Conservation (phyloP, 2,797 vertebrate species). For the Stomatorhinus walkeri region DNA sequence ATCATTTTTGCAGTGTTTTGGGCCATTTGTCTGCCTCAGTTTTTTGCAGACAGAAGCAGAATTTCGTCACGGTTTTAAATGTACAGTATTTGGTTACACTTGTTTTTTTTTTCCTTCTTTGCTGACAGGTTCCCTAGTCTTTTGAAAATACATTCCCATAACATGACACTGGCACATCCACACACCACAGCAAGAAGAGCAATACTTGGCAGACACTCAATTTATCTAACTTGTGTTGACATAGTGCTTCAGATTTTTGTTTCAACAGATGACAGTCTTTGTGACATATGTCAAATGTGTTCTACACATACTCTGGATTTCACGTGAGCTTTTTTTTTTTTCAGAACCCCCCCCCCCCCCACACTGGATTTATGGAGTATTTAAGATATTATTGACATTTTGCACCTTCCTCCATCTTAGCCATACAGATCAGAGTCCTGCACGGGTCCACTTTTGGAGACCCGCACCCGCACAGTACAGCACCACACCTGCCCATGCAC, state of each 20-base stretch:
- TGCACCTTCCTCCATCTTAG: neutral
- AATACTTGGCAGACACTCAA: neutral
- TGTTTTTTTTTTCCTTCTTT: neutral
- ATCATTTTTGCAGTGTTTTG: neutral
- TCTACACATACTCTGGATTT: neutral
- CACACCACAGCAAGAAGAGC: neutral
- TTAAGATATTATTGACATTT: neutral
- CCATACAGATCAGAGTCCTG: neutral
- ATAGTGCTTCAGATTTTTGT: neutral
- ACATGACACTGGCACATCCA: neutral
- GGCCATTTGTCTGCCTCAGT: neutral
- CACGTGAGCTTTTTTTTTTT: neutral
- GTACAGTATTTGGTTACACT: neutral
- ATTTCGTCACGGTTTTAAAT: neutral
- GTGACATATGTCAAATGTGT: neutral
- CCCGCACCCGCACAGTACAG: no score
- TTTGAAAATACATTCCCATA: neutral
- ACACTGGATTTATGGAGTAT: neutral
- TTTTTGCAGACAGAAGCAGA: neutral
- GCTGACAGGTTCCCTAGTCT: neutral
- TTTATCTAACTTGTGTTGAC: neutral
- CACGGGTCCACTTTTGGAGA: no score
- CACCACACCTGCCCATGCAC: no score
- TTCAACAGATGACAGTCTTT: neutral
- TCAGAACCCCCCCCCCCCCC: neutral